Base-by-base conservation (phyloP, 2,888 invertebrate genomes). In the Zaprionus obscuricornis region DNA sequence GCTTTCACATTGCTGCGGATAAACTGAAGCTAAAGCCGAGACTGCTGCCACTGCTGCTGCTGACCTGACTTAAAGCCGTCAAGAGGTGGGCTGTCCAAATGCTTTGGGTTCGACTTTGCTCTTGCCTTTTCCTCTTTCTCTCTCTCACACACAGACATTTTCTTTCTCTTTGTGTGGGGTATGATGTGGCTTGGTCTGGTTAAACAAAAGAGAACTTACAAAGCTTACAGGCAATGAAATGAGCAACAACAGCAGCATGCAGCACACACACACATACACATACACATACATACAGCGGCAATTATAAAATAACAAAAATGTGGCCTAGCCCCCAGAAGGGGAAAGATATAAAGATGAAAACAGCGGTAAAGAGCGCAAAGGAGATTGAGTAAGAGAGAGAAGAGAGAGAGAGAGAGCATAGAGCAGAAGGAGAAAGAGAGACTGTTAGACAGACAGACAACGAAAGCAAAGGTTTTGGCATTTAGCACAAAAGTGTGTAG, bases 301-400 rank as follows among this genome's bases (percentile, higher is more conserved):
- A 83, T 76, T 83, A 76, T 78, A 76, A 76, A 83, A 76, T 78
- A 76, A 83, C 83, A 76, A 83, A 78, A 76, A 74, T 74, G 52
- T 59, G 37, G 58, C 60, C 60, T 45, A 54, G 51, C 29, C 31
- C 34, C 40, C 13, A 2, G 17, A 29, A 43, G 29, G 27, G 46
- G 47, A 57, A 51, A 33, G 63, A 47, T 51, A 14, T 31, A 29
- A 11, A 22, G 8, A 8, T 10, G 13, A 8, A 13, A 11, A 2
- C 14, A 26, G 17, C 13, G 45, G 51, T 40, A 43, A 57, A 33
- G 40, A 57, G 56, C 42, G 40, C 33, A 52, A 57, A 18, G 62
- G 64, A n/a, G n/a, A n/a, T n/a, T n/a, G n/a, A n/a, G n/a, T n/a
- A n/a, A n/a, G n/a, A n/a, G n/a, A n/a, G n/a, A n/a, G n/a, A n/a